Percentiles rank a stretch among this genome's conserved stretches.
Conservation (phyloP, 2,797 vertebrate genomes). For the Steatocranus sp. region DNA sequence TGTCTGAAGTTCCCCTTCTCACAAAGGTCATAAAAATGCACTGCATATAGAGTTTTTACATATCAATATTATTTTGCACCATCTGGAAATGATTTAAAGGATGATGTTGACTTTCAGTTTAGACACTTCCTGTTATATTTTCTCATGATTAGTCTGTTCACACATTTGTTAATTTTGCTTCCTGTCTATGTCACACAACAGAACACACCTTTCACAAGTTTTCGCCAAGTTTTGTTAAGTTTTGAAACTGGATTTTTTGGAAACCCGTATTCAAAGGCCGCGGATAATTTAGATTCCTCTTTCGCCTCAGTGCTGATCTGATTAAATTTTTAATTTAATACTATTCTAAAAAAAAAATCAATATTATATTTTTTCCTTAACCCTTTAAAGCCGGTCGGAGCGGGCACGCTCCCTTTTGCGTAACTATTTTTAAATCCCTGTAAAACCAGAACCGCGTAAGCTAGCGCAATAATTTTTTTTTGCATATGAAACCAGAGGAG, state of each 20-base stretch:
- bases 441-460: no score
- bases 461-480: no score
- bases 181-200: background rate
- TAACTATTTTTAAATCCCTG: no score
- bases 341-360: background rate
- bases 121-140: background rate
- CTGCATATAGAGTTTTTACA: background rate
- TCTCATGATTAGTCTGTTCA: background rate
- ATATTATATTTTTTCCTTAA: background rate
- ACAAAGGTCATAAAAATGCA: background rate
- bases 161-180: background rate
- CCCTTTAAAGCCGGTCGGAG: no score
- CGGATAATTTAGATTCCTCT: background rate
- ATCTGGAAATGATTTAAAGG: background rate
- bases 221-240: rapidly evolving
- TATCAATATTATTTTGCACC: background rate
- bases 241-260: background rate
- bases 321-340: background rate
- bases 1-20: background rate
- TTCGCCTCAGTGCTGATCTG: background rate
- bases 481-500: no score
- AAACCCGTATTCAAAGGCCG: background rate
- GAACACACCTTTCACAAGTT: background rate
- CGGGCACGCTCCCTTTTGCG: no score
- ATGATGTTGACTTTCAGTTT: background rate